Evolutionary conservation across 2,888 invertebrate genomes (phyloP), one percentile per base, ranked within the genome.

Genomic region (Drosophila mercatorum): DNA sequence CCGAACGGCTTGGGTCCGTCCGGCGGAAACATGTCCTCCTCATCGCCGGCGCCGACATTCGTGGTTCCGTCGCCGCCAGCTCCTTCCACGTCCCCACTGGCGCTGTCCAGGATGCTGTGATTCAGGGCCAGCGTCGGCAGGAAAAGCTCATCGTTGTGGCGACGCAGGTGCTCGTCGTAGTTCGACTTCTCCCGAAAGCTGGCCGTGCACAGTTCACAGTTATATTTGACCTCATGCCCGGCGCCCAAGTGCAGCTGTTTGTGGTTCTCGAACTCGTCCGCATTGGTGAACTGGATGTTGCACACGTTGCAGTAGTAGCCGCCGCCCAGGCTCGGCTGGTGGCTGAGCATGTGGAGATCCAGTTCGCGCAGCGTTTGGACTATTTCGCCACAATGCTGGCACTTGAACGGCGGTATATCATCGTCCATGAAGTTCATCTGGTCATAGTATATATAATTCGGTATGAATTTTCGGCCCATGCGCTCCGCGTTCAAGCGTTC

Each of bases 351-450:
- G 47, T 91, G 91, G 3, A 89, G 80, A 26, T 91, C 91, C 17
- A 91, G 64, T 70, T 91, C 92, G 2, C 91, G 85, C 10, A 88
- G 72, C 22, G 91, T 89, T 66, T 91, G 91, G 14, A 91, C 80
- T 38, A 91, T 90, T 47, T 89, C 81, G 0, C 76, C 76, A 51
- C 91, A 91, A 47, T 88, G 87, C 57, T 90, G 87, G 68, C 91
- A 91, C 58, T 91, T 91, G n/a, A 91, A 91, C 4, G 91, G 91
- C 49, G 92, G 87, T 61, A 91, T 86, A 51, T 91, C 91, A 5
- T 81, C 85, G 58, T 91, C 91, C 91, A 91, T 91, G 63, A 91
- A 91, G 43, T 71, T 74, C 91, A 91, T 91, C 56, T 82, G 87
- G 51, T 91, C 91, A 53, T 91, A 91, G 63, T 91, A 91, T 7